Conservation (phyloP, 2,888 invertebrate species). For the Melanargia galathea region DNA sequence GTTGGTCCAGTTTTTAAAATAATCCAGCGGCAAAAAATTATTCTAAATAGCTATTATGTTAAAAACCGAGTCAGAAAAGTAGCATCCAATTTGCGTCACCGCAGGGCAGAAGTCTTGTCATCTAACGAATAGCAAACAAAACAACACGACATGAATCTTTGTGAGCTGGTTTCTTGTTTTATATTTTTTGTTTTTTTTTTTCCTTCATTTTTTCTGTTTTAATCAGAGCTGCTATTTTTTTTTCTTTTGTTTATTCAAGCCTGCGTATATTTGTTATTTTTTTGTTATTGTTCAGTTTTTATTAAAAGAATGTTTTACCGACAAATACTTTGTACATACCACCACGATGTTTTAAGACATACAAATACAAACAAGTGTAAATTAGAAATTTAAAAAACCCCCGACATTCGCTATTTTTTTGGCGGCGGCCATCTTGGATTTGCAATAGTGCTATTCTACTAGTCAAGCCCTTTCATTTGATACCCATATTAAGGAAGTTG, state of each 20-base stretch:
- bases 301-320: too few species aligned
- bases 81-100: constrained; percentile 19
- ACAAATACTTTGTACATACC: too few species aligned
- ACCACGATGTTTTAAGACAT: too few species aligned
- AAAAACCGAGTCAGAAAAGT: not conserved
- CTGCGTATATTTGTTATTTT: not conserved
- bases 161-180: not conserved
- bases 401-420: too few species aligned
- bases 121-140: constrained; percentile 19
- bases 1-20: not conserved
- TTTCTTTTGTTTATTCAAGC: not conserved
- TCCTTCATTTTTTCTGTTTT: not conserved
- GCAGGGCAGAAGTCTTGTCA: constrained; percentile 15
- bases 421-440: too few species aligned
- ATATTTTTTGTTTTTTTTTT: not conserved
- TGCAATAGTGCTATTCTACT: too few species aligned
- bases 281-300: not conserved
- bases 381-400: too few species aligned
- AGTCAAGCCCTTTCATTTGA: too few species aligned
- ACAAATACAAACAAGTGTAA: too few species aligned
- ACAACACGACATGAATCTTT: constrained; percentile 6
- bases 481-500: too few species aligned
- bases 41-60: not conserved
- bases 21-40: not conserved
- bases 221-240: not conserved